Conservation (phyloP, 2,797 vertebrate species). For the Lepilemur septentrionalis region DNA sequence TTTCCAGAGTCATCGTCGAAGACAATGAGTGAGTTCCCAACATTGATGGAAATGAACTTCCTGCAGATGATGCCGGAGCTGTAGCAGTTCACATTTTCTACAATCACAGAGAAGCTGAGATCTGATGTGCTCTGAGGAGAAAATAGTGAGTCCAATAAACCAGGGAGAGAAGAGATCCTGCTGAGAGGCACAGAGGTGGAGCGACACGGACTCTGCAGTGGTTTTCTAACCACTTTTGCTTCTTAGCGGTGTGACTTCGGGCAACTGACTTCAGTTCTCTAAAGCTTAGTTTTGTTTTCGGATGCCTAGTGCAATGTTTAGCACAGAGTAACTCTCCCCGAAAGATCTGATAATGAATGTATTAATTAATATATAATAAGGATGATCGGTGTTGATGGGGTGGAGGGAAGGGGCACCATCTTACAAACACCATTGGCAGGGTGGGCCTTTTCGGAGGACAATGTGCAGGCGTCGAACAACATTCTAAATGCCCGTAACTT, state of each 20-base stretch:
- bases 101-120: constrained; percentile 88
- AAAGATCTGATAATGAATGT: neutral
- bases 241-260: neutral
- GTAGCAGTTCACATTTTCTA: constrained; percentile 94
- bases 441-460: neutral
- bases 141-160: neutral
- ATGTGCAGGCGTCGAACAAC: neutral
- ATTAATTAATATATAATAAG: too few species aligned
- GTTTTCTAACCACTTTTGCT: neutral
- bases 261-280: neutral
- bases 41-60: constrained; percentile 90
- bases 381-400: accelerated
- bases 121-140: constrained; percentile 88
- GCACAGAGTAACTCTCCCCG: neutral
- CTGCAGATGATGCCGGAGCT: constrained; percentile 93
- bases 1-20: constrained; percentile 93
- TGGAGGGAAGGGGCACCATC: neutral
- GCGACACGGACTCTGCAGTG: accelerated
- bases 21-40: constrained; percentile 89
- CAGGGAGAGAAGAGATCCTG: neutral
- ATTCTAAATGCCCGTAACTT: neutral
- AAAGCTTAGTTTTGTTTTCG: neutral
- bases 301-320: neutral
- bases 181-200: neutral
- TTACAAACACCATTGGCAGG: neutral